Percentiles rank a stretch among this genome's conserved stretches.
phyloP scores from a whole-genome alignment of 35 echinoderm and acorn worm genomes.

The Ptychodera flava region DNA sequence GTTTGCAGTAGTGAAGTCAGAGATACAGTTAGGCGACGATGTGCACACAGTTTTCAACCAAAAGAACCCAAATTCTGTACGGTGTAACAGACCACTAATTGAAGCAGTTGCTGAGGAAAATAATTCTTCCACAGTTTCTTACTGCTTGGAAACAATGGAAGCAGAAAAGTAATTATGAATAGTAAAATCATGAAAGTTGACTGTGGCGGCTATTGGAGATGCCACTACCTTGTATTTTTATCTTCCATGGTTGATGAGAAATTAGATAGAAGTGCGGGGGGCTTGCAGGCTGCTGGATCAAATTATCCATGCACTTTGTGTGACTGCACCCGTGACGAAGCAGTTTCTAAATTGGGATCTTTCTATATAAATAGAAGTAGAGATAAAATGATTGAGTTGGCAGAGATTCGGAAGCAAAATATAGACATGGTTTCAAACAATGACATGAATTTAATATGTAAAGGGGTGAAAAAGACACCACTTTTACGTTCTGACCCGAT shows the following conservation, averaged over 20 bases:
- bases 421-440: slow-evolving; percentile 9
- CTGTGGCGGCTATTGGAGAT: background rate
- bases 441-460: slow-evolving; percentile 7
- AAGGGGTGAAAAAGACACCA: slow-evolving; percentile 16
- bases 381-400: background rate
- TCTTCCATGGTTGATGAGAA: no score
- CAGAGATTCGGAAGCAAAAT: slow-evolving; percentile 3
- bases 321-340: no score
- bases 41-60: background rate
- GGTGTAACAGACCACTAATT: background rate
- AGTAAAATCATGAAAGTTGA: background rate
- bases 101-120: slow-evolving; percentile 21
- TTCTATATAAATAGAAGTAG: no score
- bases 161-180: background rate
- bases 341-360: no score
- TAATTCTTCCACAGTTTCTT: background rate
- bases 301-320: no score
- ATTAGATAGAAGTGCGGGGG: no score
- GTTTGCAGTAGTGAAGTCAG: slow-evolving; percentile 22
- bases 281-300: no score
- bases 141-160: background rate
- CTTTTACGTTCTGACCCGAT: background rate
- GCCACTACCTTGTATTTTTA: background rate
- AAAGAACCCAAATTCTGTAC: slow-evolving; percentile 24
- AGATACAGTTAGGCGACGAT: slow-evolving; percentile 4